Conservation (phyloP, 2,113 vertebrate genomes). For the Seriola quinqueradiata region DNA sequence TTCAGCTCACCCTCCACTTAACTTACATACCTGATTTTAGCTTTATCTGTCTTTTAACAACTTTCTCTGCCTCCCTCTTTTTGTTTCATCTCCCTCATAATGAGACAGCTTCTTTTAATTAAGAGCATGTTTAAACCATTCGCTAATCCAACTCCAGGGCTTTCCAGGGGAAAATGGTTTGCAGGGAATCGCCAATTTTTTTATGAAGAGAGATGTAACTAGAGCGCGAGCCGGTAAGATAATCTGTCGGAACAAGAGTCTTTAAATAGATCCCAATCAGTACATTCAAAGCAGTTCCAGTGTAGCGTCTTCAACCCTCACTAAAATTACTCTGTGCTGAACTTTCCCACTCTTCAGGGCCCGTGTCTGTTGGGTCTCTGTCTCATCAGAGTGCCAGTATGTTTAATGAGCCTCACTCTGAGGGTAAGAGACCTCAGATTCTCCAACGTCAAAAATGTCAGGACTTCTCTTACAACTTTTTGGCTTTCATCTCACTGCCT, state of each 20-base stretch:
- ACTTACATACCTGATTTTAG: background rate
- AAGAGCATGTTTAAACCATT: background rate
- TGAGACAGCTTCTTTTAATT: background rate
- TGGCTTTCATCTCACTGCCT: conserved; percentile 25
- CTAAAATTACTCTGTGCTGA: too few species aligned
- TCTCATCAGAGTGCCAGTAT: background rate
- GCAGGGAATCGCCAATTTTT: too few species aligned
- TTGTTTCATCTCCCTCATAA: background rate
- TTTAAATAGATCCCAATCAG: too few species aligned
- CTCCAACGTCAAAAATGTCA: background rate
- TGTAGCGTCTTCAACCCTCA: too few species aligned
- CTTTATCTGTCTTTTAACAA: background rate
- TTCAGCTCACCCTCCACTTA: background rate
- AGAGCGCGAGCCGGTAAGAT: too few species aligned
- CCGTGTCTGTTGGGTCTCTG: background rate
- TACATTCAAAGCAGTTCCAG: too few species aligned
- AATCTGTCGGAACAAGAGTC: too few species aligned
- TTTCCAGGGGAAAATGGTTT: background rate
- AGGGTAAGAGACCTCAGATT: background rate
- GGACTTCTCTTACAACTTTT: conserved; percentile 5
- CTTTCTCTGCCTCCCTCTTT: background rate
- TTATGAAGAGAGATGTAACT: too few species aligned
- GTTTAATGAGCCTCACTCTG: conserved; percentile 25
- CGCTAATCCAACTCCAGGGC: background rate
- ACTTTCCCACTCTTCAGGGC: too few species aligned